phyloP scores from a whole-genome alignment of 2,888 invertebrate genomes.

The Coenonympha arcania region DNA sequence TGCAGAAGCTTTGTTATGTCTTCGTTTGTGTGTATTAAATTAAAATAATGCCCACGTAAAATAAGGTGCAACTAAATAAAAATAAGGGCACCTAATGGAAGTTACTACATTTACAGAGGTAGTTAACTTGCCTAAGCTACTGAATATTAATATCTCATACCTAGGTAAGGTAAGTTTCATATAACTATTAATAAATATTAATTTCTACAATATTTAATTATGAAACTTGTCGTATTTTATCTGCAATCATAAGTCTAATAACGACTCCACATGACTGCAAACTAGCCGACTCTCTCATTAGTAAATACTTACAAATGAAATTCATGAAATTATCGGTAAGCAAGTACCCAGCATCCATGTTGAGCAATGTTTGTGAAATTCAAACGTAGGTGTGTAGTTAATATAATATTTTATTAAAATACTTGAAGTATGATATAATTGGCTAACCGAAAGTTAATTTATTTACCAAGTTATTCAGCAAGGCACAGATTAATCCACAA shows the following conservation, averaged over 20 bases:
- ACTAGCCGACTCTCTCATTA: conserved; percentile 15
- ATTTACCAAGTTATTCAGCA: neutral
- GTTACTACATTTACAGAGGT: too few species aligned
- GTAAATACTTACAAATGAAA: conserved; percentile 10
- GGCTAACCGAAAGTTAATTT: conserved; percentile 6
- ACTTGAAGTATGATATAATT: conserved; percentile 22
- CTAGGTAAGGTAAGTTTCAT: too few species aligned
- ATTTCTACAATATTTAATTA: too few species aligned
- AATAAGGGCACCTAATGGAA: too few species aligned
- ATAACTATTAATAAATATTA: too few species aligned
- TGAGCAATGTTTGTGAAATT: neutral
- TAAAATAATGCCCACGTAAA: too few species aligned
- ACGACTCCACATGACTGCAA: neutral
- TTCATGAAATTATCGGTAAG: conserved; percentile 8
- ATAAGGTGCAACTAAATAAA: too few species aligned
- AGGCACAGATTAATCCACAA: neutral
- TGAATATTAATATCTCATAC: too few species aligned
- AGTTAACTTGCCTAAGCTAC: too few species aligned
- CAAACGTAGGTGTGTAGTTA: neutral
- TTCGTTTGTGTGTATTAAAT: too few species aligned
- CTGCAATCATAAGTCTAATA: neutral
- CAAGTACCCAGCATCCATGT: neutral
- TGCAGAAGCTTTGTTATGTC: too few species aligned
- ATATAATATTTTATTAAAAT: conserved; percentile 18
- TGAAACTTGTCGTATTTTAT: too few species aligned